These are phyloP conservation scores for Pao palembangensis DNA, from an alignment of 2,113 vertebrate genomes.

Conservation along the genomic window DNA sequence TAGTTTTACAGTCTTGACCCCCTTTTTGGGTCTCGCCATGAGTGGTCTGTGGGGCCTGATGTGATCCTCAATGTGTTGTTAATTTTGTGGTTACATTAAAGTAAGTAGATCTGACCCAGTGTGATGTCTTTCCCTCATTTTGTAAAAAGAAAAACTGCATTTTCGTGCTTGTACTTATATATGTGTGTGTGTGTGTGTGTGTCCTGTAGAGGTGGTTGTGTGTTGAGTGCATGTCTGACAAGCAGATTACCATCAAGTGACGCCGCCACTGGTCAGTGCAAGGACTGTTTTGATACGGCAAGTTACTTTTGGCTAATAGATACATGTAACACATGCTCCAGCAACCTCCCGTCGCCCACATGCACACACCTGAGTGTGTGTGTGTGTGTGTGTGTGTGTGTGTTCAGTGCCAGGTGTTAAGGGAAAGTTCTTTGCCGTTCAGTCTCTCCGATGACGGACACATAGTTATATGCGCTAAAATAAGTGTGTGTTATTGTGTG, in stretches of 20 bases:
- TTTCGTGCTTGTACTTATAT: neutral
- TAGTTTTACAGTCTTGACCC: neutral
- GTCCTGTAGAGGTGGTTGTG: conserved; percentile 6
- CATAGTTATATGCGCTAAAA: conserved; percentile 6
- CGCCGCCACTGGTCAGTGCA: conserved; percentile 30
- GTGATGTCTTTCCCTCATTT: neutral
- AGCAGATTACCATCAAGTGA: conserved; percentile 21
- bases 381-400: conserved; percentile 17
- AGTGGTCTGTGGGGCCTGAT: neutral
- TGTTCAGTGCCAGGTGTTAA: conserved; percentile 57
- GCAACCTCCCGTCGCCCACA: neutral
- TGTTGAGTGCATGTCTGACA: conserved; percentile 14
- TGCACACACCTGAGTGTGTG: conserved; percentile 8
- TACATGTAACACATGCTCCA: conserved; percentile 49
- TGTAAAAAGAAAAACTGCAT: neutral
- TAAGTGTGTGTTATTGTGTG: conserved; percentile 8
- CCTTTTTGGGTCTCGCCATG: too few species aligned
- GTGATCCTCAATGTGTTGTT: neutral
- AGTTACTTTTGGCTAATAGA: conserved; percentile 47
- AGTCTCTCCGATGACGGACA: conserved; percentile 56
- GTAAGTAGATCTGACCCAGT: neutral
- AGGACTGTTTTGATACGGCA: conserved; percentile 62
- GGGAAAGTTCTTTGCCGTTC: conserved; percentile 45
- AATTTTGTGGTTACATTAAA: neutral
- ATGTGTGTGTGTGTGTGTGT: conserved; percentile 8